These are phyloP conservation scores for Penaeus monodon DNA, from an alignment of 2,888 invertebrate species.

Conservation along the genomic window DNA sequence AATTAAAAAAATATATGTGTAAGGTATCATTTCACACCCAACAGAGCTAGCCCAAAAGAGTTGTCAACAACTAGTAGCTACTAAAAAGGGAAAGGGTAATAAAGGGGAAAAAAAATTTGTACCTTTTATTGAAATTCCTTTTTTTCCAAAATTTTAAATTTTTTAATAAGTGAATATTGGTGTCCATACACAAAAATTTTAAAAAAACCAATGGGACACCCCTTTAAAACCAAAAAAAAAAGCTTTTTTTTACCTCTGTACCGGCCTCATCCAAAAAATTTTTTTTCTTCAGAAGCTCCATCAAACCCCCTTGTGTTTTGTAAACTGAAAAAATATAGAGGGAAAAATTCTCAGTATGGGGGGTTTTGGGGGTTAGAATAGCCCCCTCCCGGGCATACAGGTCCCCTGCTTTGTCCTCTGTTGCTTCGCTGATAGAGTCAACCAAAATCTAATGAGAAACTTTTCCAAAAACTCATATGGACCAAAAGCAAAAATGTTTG, in stretches of 20 bases:
- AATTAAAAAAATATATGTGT: no score
- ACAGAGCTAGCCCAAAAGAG: no score
- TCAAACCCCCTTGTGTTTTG: constrained; percentile 74
- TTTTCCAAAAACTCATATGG: constrained; percentile 73
- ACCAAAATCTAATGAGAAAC: constrained; percentile 94
- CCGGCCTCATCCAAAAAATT: constrained; percentile 91
- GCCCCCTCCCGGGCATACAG: constrained; percentile 97
- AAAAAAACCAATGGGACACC: no score
- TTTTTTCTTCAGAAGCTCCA: constrained; percentile 77
- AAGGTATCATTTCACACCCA: no score
- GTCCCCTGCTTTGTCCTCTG: constrained; percentile 97
- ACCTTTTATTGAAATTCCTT: no score
- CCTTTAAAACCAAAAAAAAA: constrained; percentile 59
- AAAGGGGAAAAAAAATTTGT: no score
- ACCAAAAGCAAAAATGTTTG: constrained; percentile 83
- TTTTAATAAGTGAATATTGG: no score
- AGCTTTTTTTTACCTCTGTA: constrained; percentile 87
- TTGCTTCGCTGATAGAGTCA: constrained; percentile 80
- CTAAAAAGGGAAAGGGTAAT: no score
- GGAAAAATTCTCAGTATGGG: constrained; percentile 81
- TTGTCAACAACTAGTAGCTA: no score
- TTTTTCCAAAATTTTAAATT: no score
- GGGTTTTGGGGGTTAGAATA: constrained; percentile 89
- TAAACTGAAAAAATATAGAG: constrained; percentile 79
- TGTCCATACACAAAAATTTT: no score